These are phyloP conservation scores for Papilio polyxenes DNA, from an alignment of 1,140 invertebrate genomes.

Conservation along the genomic window DNA sequence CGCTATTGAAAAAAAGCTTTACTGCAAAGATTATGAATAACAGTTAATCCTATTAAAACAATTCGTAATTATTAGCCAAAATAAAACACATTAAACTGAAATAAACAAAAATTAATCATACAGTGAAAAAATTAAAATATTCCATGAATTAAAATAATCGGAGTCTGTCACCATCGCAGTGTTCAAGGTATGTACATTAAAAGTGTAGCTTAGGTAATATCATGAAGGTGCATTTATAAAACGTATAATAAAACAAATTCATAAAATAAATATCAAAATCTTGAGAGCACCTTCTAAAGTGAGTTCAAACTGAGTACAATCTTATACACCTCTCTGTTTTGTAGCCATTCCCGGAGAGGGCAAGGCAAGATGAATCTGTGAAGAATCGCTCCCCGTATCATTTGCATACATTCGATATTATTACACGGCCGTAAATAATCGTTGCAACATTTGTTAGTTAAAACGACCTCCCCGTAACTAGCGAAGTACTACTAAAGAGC, in stretches of 20 bases:
- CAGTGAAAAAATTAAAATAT: too few relatives aligned
- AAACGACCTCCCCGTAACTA: conserved; percentile 39
- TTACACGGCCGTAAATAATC: conserved; percentile 56
- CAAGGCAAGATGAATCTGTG: conserved; percentile 55
- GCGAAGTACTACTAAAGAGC: neutral
- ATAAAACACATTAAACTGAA: too few relatives aligned
- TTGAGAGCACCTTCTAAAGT: conserved; percentile 39
- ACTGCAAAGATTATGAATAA: neutral
- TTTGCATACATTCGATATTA: conserved; percentile 63
- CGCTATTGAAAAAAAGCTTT: conserved; percentile 45
- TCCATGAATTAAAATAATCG: too few relatives aligned
- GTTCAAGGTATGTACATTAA: neutral
- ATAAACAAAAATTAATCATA: too few relatives aligned
- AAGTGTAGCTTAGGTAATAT: neutral
- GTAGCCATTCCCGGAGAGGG: conserved; percentile 54
- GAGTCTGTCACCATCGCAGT: too few relatives aligned
- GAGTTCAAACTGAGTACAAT: conserved; percentile 40
- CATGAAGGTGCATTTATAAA: too few relatives aligned
- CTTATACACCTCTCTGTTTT: conserved; percentile 52
- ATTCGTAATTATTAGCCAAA: too few relatives aligned
- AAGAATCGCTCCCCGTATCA: conserved; percentile 56
- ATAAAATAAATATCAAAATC: conserved; percentile 3
- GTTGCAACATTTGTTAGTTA: conserved; percentile 46
- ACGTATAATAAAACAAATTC: too few relatives aligned
- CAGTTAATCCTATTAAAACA: neutral